Evolutionary conservation across 2,113 vertebrate genomes (phyloP).

Genomic region (Grammomys dolichurus): DNA sequence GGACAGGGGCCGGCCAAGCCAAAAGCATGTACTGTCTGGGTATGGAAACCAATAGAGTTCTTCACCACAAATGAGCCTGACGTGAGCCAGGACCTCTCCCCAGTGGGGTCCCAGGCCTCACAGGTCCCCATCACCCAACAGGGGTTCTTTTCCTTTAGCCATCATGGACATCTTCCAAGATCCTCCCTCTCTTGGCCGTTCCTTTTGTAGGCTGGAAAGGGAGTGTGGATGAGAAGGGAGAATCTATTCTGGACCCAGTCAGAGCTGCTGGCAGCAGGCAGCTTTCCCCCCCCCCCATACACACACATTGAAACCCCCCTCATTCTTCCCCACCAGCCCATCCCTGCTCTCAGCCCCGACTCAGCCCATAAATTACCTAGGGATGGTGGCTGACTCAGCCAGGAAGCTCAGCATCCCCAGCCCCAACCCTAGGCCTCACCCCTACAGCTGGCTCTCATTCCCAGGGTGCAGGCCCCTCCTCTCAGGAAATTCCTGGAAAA

Average conservation of each 20-base stretch:
- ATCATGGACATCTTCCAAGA: neutral
- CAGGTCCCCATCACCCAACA: neutral
- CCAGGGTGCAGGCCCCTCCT: constrained; percentile 62
- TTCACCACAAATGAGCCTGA: neutral
- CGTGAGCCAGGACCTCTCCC: neutral
- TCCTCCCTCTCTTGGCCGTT: neutral
- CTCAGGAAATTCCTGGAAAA: constrained; percentile 82
- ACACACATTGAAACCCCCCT: neutral
- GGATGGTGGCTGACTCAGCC: constrained; percentile 74
- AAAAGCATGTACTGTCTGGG: neutral
- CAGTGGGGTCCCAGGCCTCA: neutral
- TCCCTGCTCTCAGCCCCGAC: constrained; percentile 52
- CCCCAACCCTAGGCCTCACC: constrained; percentile 62
- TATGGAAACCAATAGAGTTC: neutral
- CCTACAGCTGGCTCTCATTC: constrained; percentile 81
- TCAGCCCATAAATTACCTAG: constrained; percentile 77
- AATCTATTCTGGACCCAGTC: neutral
- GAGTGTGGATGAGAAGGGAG: neutral
- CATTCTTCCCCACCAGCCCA: neutral
- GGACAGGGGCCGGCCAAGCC: neutral
- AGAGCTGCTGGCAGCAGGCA: neutral
- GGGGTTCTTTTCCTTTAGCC: neutral
- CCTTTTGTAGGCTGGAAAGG: neutral
- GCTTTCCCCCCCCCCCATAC: neutral
- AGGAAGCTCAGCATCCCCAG: constrained; percentile 64